A percentile compares a stretch with the other conserved stretches of the same genome.
These are phyloP conservation scores for Naja naja DNA, from an alignment of 2,113 vertebrate species.

Conservation along the genomic window DNA sequence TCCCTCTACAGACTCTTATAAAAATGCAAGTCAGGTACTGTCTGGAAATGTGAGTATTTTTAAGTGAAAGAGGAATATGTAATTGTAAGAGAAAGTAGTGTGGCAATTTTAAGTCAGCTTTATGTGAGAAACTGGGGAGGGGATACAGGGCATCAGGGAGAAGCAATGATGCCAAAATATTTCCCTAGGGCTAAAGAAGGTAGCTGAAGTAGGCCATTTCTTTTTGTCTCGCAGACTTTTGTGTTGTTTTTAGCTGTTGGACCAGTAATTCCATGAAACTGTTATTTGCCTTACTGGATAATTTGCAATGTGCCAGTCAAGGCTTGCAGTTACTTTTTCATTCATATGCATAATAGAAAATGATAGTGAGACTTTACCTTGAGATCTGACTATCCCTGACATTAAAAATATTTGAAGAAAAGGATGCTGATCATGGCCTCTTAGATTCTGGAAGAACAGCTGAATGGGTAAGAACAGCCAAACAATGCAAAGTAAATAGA, in stretches of 20 bases:
- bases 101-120: slow-evolving; percentile 60
- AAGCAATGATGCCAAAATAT: slow-evolving; percentile 41
- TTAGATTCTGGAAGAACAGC: neutral
- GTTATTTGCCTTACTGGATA: neutral
- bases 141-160: slow-evolving; percentile 5
- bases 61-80: slow-evolving; percentile 57
- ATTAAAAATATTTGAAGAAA: neutral
- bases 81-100: slow-evolving; percentile 45
- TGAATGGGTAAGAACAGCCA: neutral
- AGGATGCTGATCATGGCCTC: neutral
- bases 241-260: slow-evolving; percentile 42
- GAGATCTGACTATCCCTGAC: neutral
- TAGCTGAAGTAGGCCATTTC: slow-evolving; percentile 36
- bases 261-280: neutral
- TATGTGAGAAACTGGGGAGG: slow-evolving; percentile 47
- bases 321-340: neutral
- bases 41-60: slow-evolving; percentile 57
- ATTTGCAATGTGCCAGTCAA: neutral
- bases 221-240: slow-evolving; percentile 42
- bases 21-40: slow-evolving; percentile 53
- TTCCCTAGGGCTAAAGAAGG: slow-evolving; percentile 52
- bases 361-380: neutral
- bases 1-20: slow-evolving; percentile 27
- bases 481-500: neutral
- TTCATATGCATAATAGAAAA: neutral